Evolutionary conservation across 2,888 invertebrate species (phyloP).

Genomic region (Dasypogon diadema): DNA sequence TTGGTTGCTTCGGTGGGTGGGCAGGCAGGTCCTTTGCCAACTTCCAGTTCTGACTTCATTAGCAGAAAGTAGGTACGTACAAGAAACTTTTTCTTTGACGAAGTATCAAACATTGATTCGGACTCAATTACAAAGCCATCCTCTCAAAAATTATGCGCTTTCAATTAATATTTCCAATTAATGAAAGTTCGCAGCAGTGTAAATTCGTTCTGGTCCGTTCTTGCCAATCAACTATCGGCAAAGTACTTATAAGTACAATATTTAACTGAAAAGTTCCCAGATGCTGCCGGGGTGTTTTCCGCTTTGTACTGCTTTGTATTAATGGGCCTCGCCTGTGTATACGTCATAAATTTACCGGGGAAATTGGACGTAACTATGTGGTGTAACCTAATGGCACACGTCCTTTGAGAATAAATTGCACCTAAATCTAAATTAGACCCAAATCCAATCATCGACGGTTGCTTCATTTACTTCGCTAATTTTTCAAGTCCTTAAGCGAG

Average conservation of each 20-base stretch:
- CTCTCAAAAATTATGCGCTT: constrained; percentile 54
- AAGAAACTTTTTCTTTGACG: constrained; percentile 54
- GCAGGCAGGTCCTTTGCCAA: not conserved
- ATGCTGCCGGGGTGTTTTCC: not conserved
- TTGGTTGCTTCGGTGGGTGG: not conserved
- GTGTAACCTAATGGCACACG: constrained; percentile 49
- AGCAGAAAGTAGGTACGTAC: not conserved
- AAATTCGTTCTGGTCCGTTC: not conserved
- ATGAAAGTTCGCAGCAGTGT: constrained; percentile 30
- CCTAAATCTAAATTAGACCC: constrained; percentile 60
- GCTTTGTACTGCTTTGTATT: constrained; percentile 43
- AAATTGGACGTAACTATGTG: constrained; percentile 40
- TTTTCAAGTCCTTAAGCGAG: constrained; percentile 66
- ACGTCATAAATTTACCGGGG: constrained; percentile 37
- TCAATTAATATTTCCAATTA: constrained; percentile 57
- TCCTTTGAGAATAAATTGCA: constrained; percentile 59
- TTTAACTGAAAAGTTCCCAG: constrained; percentile 2
- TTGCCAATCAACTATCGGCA: constrained; percentile 9
- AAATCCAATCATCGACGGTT: constrained; percentile 56
- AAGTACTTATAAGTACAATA: constrained; percentile 9
- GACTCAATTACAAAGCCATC: constrained; percentile 52
- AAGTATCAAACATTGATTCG: constrained; percentile 50
- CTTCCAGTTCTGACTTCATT: not conserved
- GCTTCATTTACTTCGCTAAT: constrained; percentile 63
- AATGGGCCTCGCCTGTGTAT: constrained; percentile 27